Base-by-base conservation (phyloP, 2,888 invertebrate genomes). In the Drosophila tanythrix region DNA sequence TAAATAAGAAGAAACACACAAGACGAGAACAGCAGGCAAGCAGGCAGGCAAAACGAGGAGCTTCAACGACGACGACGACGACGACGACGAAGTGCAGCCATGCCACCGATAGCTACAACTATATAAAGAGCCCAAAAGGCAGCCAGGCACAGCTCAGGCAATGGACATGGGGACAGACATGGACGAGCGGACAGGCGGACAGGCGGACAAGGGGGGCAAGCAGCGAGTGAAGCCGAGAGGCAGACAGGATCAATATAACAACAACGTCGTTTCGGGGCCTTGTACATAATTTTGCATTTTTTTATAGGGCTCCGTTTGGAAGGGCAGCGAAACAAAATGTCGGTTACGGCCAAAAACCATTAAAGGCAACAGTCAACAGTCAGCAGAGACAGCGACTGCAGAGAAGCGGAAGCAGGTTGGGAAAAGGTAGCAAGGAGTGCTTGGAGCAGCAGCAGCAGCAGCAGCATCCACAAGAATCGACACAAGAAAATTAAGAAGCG, bases 231-330 rank as follows among this genome's bases (percentile, higher is more conserved):
- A 51, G 53, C 74, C 79, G 69, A 56, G 59, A 74, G 72, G 70
- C 79, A 75, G 75, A 74, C 88, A 87, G 90, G 90, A 90, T 82
- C 90, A 86, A 86, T 85, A 89, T 82, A 89, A 58, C 76, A 85
- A 81, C 83, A 86, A 76, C 81, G 73, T 79, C 87, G 87, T 79
- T 79, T 86, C 80, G 89, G 81, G 70, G 55, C 27, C 80, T 83
- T 82, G 89, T 84, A 90, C 91, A 90, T 91, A 91, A 91, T 90
- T 91, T 91, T 89, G 90, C 90, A 90, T 90, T 90, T 91, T 68
- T 90, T 89, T 66, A 84, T 87, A 88, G 73, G 65, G 67, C 43
- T 43, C 25, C 46, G 46, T 25, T 46, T 46, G 46, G 53, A 53
- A 53, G 33, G 52, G 21, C 35, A 35, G 50, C 51, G 27, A 68